These are phyloP conservation scores for Boulengerochromis microlepis DNA, from an alignment of 2,113 vertebrate genomes.

Conservation along the genomic window DNA sequence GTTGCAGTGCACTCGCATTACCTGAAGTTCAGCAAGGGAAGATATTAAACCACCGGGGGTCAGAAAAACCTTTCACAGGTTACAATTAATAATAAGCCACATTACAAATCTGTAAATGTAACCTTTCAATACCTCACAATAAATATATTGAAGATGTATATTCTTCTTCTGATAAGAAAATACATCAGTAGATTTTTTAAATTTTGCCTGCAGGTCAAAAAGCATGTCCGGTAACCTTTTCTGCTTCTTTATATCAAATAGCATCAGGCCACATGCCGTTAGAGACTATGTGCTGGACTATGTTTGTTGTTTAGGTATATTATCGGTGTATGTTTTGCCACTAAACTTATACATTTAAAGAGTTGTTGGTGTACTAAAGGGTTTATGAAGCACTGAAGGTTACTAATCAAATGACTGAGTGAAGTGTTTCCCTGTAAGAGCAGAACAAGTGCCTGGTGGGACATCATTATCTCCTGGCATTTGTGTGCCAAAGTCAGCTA, in stretches of 20 bases:
- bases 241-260: neutral
- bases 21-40: neutral
- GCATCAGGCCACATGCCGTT: neutral
- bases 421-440: neutral
- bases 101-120: neutral
- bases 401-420: neutral
- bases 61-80: neutral
- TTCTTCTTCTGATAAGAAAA: neutral
- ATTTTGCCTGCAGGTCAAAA: neutral
- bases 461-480: conserved; percentile 25
- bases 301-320: neutral
- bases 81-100: neutral
- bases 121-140: neutral
- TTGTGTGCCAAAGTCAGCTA: neutral
- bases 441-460: neutral
- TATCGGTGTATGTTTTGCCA: neutral
- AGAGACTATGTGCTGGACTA: neutral
- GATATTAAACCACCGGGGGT: neutral
- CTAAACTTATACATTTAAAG: neutral
- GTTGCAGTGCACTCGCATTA: neutral
- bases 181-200: neutral
- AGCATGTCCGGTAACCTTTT: neutral
- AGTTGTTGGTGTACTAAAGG: neutral
- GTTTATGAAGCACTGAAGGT: neutral
- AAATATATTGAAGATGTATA: neutral